A percentile compares a stretch with the other conserved stretches of the same genome.
phyloP scores from a whole-genome alignment of 2,888 invertebrate species.

The Tinea trinotella region DNA sequence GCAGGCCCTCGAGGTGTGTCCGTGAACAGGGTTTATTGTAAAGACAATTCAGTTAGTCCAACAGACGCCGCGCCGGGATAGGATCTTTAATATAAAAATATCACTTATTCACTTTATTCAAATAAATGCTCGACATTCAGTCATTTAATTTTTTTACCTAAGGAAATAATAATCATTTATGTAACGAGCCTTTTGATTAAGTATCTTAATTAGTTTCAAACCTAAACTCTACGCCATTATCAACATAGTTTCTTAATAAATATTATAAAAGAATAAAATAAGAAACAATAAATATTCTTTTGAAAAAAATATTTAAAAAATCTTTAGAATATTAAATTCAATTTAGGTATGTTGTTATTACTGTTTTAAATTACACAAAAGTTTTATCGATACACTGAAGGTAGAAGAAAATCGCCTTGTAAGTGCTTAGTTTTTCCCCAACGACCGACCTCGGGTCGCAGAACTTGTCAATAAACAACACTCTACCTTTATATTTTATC shows the following conservation, averaged over 20 bases:
- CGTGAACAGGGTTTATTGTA: constrained; percentile 38
- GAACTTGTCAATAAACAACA: constrained; percentile 29
- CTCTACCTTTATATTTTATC: constrained; percentile 21
- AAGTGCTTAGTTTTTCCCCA: constrained; percentile 29
- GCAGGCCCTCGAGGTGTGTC: constrained; percentile 51
- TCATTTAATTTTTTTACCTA: no score
- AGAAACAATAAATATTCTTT: no score
- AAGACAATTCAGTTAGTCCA: constrained; percentile 40
- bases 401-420: constrained; percentile 21
- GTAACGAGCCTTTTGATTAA: no score
- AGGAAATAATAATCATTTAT: no score
- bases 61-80: not conserved
- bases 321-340: no score
- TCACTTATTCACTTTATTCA: constrained; percentile 10
- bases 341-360: not conserved
- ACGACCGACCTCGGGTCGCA: constrained; percentile 26
- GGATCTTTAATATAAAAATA: constrained; percentile 6
- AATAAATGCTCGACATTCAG: constrained; percentile 5
- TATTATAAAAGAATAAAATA: no score
- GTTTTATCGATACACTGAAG: constrained; percentile 14
- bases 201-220: no score
- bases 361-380: not conserved
- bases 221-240: no score
- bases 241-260: no score
- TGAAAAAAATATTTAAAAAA: no score